Percentiles rank a stretch among this genome's conserved stretches.
Conservation (phyloP, 2,797 vertebrate genomes). For the Ammospiza maritima region DNA sequence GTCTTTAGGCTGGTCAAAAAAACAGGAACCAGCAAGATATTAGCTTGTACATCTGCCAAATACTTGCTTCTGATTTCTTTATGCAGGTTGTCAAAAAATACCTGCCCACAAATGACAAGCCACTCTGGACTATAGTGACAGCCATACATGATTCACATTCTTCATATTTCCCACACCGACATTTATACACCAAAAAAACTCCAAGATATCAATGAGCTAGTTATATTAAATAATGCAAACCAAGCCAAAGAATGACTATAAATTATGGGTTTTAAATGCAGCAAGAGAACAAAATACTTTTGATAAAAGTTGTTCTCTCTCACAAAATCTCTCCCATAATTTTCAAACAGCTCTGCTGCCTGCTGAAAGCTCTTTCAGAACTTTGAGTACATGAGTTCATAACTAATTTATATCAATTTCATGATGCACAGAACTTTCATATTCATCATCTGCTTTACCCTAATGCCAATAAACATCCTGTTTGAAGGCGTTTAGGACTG, state of each 20-base stretch:
- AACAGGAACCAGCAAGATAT: neutral
- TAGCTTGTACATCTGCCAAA: neutral
- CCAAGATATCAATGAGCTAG: neutral
- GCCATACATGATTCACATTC: neutral
- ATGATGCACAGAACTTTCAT: neutral
- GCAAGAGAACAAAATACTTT: constrained; percentile 17
- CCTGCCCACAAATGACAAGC: neutral
- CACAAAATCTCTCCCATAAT: neutral
- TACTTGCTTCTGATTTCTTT: constrained; percentile 2
- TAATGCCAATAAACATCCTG: neutral
- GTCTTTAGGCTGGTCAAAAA: neutral
- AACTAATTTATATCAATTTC: neutral
- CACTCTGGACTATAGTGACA: neutral
- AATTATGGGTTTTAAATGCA: neutral
- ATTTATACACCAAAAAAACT: neutral
- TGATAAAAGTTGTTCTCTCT: neutral
- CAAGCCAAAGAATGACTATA: neutral
- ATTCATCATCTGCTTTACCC: neutral
- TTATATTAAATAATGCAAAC: constrained; percentile 9
- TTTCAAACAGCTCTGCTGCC: neutral
- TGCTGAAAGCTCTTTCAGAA: constrained; percentile 18
- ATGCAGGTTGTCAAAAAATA: neutral
- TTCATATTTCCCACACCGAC: neutral
- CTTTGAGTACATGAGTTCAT: neutral
- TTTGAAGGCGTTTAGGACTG: neutral